These are phyloP conservation scores for Pachycephala philippinensis DNA, from an alignment of 2,113 vertebrate species.

Conservation along the genomic window DNA sequence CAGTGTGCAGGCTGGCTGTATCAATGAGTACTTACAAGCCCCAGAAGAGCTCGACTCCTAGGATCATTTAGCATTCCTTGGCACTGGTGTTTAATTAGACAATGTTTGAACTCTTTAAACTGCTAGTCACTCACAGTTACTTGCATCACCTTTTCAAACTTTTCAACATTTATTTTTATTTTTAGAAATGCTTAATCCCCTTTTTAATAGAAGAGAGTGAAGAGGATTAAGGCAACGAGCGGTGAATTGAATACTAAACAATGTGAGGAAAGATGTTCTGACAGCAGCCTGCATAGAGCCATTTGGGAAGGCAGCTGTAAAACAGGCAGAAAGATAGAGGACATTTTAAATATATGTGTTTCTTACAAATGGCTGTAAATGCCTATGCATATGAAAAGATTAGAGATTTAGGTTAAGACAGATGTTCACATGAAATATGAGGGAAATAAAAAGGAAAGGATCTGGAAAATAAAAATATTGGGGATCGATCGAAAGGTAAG, in stretches of 20 bases:
- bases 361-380: not conserved
- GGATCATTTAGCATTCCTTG: conserved; percentile 14
- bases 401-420: not conserved
- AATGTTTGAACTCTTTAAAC: conserved; percentile 28
- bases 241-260: conserved; percentile 67
- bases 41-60: not conserved
- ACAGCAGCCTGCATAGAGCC: not conserved
- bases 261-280: conserved; percentile 20
- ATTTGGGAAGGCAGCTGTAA: not conserved
- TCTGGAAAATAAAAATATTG: not conserved
- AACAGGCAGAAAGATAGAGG: not conserved
- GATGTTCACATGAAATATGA: not conserved
- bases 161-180: conserved; percentile 63
- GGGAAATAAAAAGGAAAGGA: not conserved
- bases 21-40: not conserved
- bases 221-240: conserved; percentile 65
- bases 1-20: not conserved
- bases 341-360: not conserved
- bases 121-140: conserved; percentile 5
- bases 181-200: conserved; percentile 66
- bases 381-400: not conserved
- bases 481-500: not conserved
- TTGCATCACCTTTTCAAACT: conserved; percentile 56
- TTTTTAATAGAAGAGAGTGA: conserved; percentile 67
- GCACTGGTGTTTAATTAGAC: conserved; percentile 27